These are phyloP conservation scores for Leptopilina syphax DNA, from an alignment of 2,888 invertebrate species.

Conservation along the genomic window DNA sequence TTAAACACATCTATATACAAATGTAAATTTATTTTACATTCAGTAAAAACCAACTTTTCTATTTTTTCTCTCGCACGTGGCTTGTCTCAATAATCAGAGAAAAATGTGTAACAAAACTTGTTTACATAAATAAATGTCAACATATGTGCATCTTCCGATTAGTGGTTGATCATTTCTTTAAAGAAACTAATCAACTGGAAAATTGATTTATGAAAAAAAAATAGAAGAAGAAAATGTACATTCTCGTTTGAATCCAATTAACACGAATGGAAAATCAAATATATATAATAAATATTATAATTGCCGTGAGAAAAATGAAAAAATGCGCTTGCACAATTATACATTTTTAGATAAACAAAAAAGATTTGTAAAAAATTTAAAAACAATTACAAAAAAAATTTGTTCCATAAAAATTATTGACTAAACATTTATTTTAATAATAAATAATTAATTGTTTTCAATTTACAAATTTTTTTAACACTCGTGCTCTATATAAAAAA, in stretches of 20 bases:
- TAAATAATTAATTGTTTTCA: too few relatives aligned
- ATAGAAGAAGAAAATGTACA: not conserved
- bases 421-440: too few relatives aligned
- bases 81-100: not conserved
- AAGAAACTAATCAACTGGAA: slow-evolving; percentile 9
- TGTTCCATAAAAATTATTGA: too few relatives aligned
- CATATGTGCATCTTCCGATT: slow-evolving; percentile 12
- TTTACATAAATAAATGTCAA: slow-evolving; percentile 9
- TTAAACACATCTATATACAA: not conserved
- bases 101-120: slow-evolving; percentile 19
- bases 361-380: too few relatives aligned
- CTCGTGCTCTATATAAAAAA: too few relatives aligned
- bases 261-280: not conserved
- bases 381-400: too few relatives aligned
- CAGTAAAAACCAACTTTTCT: not conserved
- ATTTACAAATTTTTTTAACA: too few relatives aligned
- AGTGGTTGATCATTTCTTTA: not conserved
- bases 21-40: slow-evolving; percentile 5
- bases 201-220: slow-evolving; percentile 5
- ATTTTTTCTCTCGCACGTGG: slow-evolving; percentile 13
- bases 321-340: too few relatives aligned
- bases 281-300: not conserved
- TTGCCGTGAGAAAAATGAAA: too few relatives aligned
- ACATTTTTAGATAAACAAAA: too few relatives aligned
- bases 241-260: slow-evolving; percentile 16